Base-by-base conservation (phyloP, 2,888 invertebrate genomes). In the Andrena minutula region DNA sequence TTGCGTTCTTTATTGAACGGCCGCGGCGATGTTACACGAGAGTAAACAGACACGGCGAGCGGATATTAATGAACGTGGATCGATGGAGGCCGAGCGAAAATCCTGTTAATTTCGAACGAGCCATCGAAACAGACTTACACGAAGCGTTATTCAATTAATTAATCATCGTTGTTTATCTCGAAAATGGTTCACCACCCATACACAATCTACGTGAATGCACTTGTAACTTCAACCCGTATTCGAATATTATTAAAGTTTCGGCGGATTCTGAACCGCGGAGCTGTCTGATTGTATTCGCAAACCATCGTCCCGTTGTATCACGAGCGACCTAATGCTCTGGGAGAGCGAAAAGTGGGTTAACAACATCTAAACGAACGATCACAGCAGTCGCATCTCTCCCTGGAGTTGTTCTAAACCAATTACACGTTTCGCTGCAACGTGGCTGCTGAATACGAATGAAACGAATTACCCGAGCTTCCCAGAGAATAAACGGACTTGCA, bases 1-100 rank as follows among this genome's bases (percentile, higher is more conserved):
- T 56, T 47, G 23, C 61, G 75, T 61, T 61, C 61, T 66, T 65
- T 41, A 58, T 74, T 66, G 41, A 60, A 41, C n/a, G 23, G 73
- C 65, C 20, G 23, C 70, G 47, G 47, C 47, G 60, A 47, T 71
- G 56, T 60, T 71, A 49, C 70, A 60, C 12, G 30, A 47, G 32
- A n/a, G 56, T 56, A 56, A 60, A 60, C 70, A 47, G 47, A 47
- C 35, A 49, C 47, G 20, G 47, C 26, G 60, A 60, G 10, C 26
- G 28, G 60, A 60, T 60, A 60, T 28, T 60, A 60, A 60, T 60
- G 28, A 26, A 60, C 28, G n/a, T 4, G 28, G 28, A 28, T 28
- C 28, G 6, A 16, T 28, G 28, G 16, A 60, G 2, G 28, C 16
- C 23, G 26, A 10, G 26, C 0, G 56, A 56, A 56, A 56, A 56